phyloP scores from a whole-genome alignment of 2,113 vertebrate genomes.

The Collichthys lucidus region DNA sequence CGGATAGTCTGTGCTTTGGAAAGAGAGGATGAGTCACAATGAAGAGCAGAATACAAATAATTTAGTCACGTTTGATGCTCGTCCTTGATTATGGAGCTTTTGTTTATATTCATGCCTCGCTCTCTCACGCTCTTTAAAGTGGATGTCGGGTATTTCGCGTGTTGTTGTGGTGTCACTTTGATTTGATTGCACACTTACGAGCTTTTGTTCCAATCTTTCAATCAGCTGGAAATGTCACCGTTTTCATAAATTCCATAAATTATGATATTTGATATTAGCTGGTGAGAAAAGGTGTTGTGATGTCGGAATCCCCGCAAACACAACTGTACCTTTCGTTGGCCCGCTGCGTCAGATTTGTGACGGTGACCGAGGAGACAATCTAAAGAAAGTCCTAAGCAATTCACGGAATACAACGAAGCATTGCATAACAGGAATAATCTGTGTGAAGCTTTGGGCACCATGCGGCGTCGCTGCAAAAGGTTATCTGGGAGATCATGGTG shows the following conservation, averaged over 20 bases:
- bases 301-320: not conserved
- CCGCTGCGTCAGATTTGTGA: not conserved
- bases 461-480: slow-evolving; percentile 47
- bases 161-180: not conserved
- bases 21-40: not conserved
- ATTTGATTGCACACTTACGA: not conserved
- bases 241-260: not conserved
- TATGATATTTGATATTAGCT: not conserved
- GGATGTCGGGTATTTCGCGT: not conserved
- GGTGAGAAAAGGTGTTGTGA: not conserved
- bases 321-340: not conserved
- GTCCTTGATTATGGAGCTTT: not conserved
- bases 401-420: slow-evolving; percentile 21
- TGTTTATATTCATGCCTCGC: not conserved
- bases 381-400: slow-evolving; percentile 14
- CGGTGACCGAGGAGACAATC: not conserved
- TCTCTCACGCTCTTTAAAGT: not conserved
- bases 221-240: not conserved
- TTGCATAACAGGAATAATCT: slow-evolving; percentile 29
- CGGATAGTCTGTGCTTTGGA: not conserved
- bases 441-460: slow-evolving; percentile 32
- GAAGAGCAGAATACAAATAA: not conserved
- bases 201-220: not conserved
- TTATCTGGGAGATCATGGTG: slow-evolving; percentile 44
- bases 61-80: not conserved